A percentile compares a stretch with the other conserved stretches of the same genome.
phyloP scores from a whole-genome alignment of 2,888 invertebrate species.

The Heterodera filipjevi region DNA sequence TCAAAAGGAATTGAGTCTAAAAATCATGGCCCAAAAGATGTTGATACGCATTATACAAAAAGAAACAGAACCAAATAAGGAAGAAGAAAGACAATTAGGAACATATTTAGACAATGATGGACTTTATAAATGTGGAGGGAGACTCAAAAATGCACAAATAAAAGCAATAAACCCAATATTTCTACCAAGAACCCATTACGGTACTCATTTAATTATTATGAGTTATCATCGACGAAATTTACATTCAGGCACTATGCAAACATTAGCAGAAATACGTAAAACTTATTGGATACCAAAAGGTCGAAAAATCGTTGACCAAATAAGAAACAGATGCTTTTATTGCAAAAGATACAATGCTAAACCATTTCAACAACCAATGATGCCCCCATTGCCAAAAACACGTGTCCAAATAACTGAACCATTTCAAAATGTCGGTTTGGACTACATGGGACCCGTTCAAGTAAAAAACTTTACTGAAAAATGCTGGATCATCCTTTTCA shows the following conservation, averaged over 20 bases:
- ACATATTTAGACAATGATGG: background rate
- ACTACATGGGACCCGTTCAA: background rate
- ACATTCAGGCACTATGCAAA: background rate
- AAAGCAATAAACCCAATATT: background rate
- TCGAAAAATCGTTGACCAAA: background rate
- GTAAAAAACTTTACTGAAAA: background rate
- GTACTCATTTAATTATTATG: background rate
- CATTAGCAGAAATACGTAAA: background rate
- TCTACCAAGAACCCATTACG: background rate
- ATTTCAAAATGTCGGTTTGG: background rate
- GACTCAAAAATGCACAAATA: slow-evolving; percentile 1
- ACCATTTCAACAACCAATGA: background rate
- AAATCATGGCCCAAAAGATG: background rate
- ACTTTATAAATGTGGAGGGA: background rate
- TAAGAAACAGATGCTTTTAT: background rate
- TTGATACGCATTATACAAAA: background rate
- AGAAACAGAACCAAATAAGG: background rate
- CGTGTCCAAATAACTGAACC: background rate
- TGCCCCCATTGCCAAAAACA: background rate
- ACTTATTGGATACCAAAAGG: background rate
- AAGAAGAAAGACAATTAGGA: background rate
- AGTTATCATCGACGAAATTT: background rate
- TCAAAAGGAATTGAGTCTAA: background rate
- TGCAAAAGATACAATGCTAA: background rate
- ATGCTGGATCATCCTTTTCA: background rate